These are phyloP conservation scores for Synanthedon formicaeformis DNA, from an alignment of 2,888 invertebrate genomes.

Conservation along the genomic window DNA sequence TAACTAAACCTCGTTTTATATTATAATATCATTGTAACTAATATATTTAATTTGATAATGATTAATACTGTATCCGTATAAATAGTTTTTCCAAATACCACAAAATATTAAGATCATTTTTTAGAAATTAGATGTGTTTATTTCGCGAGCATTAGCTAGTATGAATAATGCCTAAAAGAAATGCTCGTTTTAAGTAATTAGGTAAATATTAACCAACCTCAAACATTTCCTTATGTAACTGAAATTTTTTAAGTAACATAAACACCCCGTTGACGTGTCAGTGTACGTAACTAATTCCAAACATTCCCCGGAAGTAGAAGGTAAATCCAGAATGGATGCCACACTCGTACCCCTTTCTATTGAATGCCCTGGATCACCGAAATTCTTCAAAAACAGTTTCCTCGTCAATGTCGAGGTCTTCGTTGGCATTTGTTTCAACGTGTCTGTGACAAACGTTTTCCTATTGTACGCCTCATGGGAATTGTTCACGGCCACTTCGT, in stretches of 20 bases:
- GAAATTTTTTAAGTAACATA: conserved; percentile 31
- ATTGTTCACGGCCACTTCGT: conserved; percentile 41
- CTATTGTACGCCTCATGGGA: conserved; percentile 24
- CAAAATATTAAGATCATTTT: too few relatives aligned
- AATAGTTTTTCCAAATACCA: too few relatives aligned
- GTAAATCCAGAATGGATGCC: not conserved
- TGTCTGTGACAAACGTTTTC: conserved; percentile 22
- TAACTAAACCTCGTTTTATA: too few relatives aligned
- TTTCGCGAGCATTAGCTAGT: too few relatives aligned
- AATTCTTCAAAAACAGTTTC: conserved; percentile 32
- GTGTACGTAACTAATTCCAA: conserved; percentile 12
- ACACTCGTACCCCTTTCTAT: not conserved
- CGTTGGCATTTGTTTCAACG: conserved; percentile 38
- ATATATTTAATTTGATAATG: too few relatives aligned
- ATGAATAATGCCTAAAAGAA: too few relatives aligned
- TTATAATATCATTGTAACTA: too few relatives aligned
- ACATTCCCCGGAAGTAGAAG: conserved; percentile 10
- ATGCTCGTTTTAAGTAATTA: not conserved
- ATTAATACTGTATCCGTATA: too few relatives aligned
- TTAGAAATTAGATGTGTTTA: too few relatives aligned
- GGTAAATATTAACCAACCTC: conserved; percentile 13
- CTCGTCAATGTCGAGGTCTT: conserved; percentile 37
- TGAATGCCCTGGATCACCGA: conserved; percentile 11
- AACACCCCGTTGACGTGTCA: conserved; percentile 21
- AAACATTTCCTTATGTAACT: conserved; percentile 34